Evolutionary conservation across 64 coral and sea anemone genomes (phyloP).

Genomic region (Hydrozoanthus tunicans): DNA sequence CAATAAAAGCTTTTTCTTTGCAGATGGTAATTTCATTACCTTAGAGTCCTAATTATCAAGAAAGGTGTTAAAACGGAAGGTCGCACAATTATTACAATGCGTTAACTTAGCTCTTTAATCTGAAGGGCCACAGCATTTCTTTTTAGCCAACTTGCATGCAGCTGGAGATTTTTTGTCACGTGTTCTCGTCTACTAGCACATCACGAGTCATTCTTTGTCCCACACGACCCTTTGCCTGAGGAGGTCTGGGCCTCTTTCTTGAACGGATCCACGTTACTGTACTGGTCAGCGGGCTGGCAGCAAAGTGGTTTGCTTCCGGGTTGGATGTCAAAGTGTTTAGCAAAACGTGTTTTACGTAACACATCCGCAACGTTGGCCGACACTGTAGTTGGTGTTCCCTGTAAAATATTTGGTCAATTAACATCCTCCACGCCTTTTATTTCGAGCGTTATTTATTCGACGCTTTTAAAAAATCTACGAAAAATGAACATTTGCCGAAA

Average conservation of each 20-base stretch:
- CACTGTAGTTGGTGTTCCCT: conserved; percentile 51
- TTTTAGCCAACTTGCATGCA: not conserved
- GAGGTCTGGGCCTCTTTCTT: not conserved
- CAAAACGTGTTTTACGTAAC: conserved; percentile 54
- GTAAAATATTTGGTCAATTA: not conserved
- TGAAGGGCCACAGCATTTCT: not conserved
- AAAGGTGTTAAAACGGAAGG: too few relatives aligned
- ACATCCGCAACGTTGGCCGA: conserved; percentile 69
- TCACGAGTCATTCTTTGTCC: not conserved
- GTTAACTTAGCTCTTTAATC: not conserved
- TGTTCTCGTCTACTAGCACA: not conserved
- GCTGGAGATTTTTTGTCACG: too few relatives aligned
- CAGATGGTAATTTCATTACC: too few relatives aligned
- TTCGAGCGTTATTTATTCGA: too few relatives aligned
- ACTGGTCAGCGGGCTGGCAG: conserved; percentile 27
- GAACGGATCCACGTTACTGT: conserved; percentile 71
- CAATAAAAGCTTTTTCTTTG: too few relatives aligned
- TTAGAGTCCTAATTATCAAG: too few relatives aligned
- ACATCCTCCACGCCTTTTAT: too few relatives aligned
- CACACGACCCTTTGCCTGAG: not conserved
- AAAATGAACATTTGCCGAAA: too few relatives aligned
- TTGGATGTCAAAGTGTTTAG: conserved; percentile 65
- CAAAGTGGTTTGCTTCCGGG: conserved; percentile 29
- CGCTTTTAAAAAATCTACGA: too few relatives aligned
- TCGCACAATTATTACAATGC: not conserved